Conservation (phyloP, 1,140 invertebrate species). For the Aphis gossypii region DNA sequence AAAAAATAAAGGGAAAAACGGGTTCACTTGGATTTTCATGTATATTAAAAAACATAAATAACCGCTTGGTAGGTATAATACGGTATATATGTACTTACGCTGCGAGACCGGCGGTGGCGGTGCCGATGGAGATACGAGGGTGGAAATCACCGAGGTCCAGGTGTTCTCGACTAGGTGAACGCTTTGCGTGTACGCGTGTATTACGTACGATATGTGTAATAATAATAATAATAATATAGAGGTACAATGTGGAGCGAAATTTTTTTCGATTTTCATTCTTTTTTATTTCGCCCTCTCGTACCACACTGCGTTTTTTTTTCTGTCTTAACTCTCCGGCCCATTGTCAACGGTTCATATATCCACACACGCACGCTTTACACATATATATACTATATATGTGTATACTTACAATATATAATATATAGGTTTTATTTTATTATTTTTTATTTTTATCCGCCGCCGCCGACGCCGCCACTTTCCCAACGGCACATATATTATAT, state of each 20-base stretch:
- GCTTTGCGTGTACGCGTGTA: neutral
- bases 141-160: conserved; percentile 55
- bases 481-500: conserved; percentile 37
- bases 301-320: conserved; percentile 46
- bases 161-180: conserved; percentile 44
- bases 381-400: conserved; percentile 1
- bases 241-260: conserved; percentile 50
- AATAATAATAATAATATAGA: neutral
- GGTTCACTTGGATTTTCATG: conserved; percentile 53
- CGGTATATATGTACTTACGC: neutral
- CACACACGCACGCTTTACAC: conserved; percentile 17
- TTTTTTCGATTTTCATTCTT: conserved; percentile 33
- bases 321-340: conserved; percentile 56
- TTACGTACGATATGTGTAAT: neutral
- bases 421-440: neutral
- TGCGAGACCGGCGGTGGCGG: neutral
- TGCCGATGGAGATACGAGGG: conserved; percentile 3
- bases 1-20: conserved; percentile 44
- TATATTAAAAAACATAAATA: conserved; percentile 58
- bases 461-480: conserved; percentile 43
- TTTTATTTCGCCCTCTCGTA: conserved; percentile 25
- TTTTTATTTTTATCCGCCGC: conserved; percentile 34
- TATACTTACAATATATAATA: neutral
- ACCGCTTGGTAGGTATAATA: neutral
- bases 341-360: conserved; percentile 49